These are phyloP conservation scores for Brachionus koreanus DNA, from an alignment of 1,140 invertebrate species.

Conservation along the genomic window DNA sequence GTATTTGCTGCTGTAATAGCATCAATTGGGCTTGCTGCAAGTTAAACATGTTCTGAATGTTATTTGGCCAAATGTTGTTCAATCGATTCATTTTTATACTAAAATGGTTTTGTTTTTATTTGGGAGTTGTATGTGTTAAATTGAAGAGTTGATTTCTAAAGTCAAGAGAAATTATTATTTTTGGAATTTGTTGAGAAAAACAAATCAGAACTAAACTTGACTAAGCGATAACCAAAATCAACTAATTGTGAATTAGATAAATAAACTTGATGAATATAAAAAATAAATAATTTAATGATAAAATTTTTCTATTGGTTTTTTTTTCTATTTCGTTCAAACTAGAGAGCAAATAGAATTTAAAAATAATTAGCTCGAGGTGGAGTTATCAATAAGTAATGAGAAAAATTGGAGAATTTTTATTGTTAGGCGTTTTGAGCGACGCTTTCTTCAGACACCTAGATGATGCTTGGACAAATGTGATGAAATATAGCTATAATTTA, in stretches of 20 bases:
- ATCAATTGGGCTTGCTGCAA: not conserved
- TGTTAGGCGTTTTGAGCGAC: too few species aligned
- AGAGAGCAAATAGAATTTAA: not conserved
- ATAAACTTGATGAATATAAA: not conserved
- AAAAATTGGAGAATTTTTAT: not conserved
- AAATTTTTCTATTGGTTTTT: not conserved
- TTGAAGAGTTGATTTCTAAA: not conserved
- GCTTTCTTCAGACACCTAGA: not conserved
- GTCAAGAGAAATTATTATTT: not conserved
- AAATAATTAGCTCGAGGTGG: not conserved
- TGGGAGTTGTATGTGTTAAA: constrained; percentile 13
- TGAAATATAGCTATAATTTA: not conserved
- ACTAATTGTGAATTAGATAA: constrained; percentile 39
- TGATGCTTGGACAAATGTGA: not conserved
- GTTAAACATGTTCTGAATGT: not conserved
- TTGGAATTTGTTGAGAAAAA: constrained; percentile 29
- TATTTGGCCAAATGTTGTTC: constrained; percentile 21
- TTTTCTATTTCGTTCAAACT: not conserved
- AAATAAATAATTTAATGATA: constrained; percentile 1
- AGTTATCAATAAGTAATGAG: not conserved
- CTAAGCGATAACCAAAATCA: constrained; percentile 1
- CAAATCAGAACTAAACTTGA: constrained; percentile 20
- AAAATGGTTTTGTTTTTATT: not conserved
- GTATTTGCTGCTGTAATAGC: not conserved
- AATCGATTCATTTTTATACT: not conserved